Evolutionary conservation across 1,140 invertebrate species (phyloP).

Genomic region (Zaprionus kolodkinae): DNA sequence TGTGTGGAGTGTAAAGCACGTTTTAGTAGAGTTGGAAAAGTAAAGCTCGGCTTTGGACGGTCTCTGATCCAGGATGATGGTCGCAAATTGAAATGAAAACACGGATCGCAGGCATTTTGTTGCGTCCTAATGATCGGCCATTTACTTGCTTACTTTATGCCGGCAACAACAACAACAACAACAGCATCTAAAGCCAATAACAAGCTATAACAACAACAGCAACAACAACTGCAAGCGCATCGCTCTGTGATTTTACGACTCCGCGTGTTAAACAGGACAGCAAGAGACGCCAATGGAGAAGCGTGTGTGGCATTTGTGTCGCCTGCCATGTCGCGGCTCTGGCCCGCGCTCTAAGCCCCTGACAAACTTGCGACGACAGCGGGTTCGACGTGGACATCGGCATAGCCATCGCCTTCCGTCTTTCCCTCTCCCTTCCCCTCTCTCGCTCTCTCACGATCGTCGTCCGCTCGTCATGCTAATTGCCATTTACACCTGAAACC

Average conservation of each 20-base stretch:
- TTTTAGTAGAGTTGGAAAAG: constrained; percentile 39
- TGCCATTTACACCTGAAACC: constrained; percentile 73
- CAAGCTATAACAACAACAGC: constrained; percentile 15
- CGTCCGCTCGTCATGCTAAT: constrained; percentile 59
- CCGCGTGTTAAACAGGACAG: constrained; percentile 47
- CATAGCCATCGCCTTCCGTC: not conserved
- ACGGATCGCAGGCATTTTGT: constrained; percentile 62
- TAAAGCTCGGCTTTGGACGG: constrained; percentile 56
- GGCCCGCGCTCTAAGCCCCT: constrained; percentile 53
- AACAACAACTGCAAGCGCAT: constrained; percentile 70
- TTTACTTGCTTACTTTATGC: constrained; percentile 71
- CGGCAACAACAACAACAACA: constrained; percentile 35
- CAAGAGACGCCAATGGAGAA: constrained; percentile 45
- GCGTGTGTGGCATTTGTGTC: constrained; percentile 74
- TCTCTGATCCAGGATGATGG: constrained; percentile 62
- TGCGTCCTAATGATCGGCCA: constrained; percentile 64
- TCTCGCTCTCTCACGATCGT: not conserved
- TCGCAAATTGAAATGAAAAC: constrained; percentile 62
- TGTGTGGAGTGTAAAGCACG: constrained; percentile 54
- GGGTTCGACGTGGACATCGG: constrained; percentile 9
- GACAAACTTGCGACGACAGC: constrained; percentile 64
- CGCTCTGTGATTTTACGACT: constrained; percentile 65
- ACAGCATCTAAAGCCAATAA: constrained; percentile 16
- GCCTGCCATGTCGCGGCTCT: constrained; percentile 64
- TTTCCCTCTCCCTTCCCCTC: not conserved